phyloP scores from a whole-genome alignment of 2,113 vertebrate species.

The Phrynosoma blainvillii region DNA sequence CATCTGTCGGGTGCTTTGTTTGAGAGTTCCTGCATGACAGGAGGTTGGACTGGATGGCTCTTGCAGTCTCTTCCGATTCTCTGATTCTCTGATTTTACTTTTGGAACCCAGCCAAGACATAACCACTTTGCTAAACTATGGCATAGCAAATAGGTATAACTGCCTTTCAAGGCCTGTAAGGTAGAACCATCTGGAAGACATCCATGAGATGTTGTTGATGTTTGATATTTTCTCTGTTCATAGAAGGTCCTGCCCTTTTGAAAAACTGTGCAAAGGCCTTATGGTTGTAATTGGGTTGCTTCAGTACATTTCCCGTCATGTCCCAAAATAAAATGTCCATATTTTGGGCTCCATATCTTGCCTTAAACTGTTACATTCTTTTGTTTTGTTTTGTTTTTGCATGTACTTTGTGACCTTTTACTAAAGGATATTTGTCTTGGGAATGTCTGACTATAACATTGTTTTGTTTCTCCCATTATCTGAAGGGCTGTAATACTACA shows the following conservation, averaged over 20 bases:
- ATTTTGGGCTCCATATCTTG: conserved; percentile 35
- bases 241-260: too few relatives aligned
- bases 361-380: conserved; percentile 67
- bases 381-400: conserved; percentile 8
- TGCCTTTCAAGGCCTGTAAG: not conserved
- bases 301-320: conserved; percentile 72
- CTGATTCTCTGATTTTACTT: too few relatives aligned
- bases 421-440: conserved; percentile 52
- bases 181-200: too few relatives aligned
- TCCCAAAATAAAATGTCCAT: conserved; percentile 65
- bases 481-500: too few relatives aligned
- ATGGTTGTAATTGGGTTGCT: conserved; percentile 68
- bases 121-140: not conserved
- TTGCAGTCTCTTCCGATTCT: too few relatives aligned
- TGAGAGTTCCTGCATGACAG: too few relatives aligned
- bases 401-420: conserved; percentile 65
- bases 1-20: too few relatives aligned
- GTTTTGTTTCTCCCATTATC: not conserved
- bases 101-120: too few relatives aligned
- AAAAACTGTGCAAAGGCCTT: not conserved
- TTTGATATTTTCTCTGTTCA: too few relatives aligned
- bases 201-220: too few relatives aligned
- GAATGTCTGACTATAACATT: not conserved
- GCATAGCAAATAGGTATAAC: not conserved
- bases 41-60: too few relatives aligned